Evolutionary conservation across 2,113 vertebrate genomes (phyloP).

Genomic region (Vimba vimba): DNA sequence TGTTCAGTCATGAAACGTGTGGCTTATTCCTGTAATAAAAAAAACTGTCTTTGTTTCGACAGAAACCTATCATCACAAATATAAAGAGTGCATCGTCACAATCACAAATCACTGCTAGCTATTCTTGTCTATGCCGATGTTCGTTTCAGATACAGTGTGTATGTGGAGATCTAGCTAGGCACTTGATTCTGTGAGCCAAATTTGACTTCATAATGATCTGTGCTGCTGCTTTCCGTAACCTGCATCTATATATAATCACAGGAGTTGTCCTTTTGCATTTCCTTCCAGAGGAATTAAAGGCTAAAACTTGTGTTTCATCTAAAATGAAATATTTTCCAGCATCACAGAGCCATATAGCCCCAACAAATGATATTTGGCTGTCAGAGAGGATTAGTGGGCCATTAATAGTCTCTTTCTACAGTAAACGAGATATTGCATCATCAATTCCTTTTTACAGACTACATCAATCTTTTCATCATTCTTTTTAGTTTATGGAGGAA

Average conservation of each 20-base stretch:
- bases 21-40: neutral
- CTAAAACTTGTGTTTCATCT: constrained; percentile 8
- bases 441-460: constrained; percentile 20
- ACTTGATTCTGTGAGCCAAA: neutral
- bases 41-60: neutral
- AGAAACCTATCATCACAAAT: neutral
- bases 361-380: constrained; percentile 19
- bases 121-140: neutral
- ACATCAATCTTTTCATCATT: constrained; percentile 13
- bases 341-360: constrained; percentile 3
- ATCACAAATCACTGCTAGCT: neutral
- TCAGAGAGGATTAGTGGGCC: neutral
- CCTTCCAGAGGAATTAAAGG: constrained; percentile 4
- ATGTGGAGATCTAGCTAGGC: neutral
- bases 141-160: constrained; percentile 4
- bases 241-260: constrained; percentile 23
- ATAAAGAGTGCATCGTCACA: neutral
- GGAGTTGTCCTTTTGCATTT: neutral
- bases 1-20: neutral
- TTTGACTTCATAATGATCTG: constrained; percentile 3
- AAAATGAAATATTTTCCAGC: neutral
- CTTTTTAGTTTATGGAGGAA: constrained; percentile 5
- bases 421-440: constrained; percentile 29
- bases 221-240: neutral
- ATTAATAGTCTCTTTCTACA: constrained; percentile 23